A percentile compares a stretch with the other conserved stretches of the same genome.
Conservation (phyloP, 2,888 invertebrate genomes). For the Latrodectus hesperus region DNA sequence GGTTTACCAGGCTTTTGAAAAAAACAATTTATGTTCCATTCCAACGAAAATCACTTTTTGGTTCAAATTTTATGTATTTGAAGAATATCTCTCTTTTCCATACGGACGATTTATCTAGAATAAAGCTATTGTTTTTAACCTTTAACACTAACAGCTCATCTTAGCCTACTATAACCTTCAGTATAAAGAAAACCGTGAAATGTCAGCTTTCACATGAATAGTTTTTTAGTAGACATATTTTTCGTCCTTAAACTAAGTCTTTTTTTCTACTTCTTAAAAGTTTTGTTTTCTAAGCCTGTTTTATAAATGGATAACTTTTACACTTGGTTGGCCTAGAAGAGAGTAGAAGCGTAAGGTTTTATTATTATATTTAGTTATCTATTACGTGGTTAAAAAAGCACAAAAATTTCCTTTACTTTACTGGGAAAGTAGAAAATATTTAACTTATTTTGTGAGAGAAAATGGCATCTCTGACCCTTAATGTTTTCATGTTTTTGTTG, state of each 20-base stretch:
- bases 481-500: too few relatives aligned
- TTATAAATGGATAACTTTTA: constrained; percentile 36
- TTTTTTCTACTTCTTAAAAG: constrained; percentile 6
- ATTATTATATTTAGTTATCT: too few relatives aligned
- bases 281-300: constrained; percentile 2
- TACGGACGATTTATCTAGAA: constrained; percentile 29
- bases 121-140: constrained; percentile 16
- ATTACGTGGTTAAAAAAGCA: too few relatives aligned
- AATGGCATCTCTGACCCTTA: too few relatives aligned
- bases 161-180: constrained; percentile 3
- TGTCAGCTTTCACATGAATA: constrained; percentile 26
- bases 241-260: constrained; percentile 4
- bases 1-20: too few relatives aligned
- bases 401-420: too few relatives aligned
- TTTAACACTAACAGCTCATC: constrained; percentile 18
- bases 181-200: constrained; percentile 20
- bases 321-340: not conserved
- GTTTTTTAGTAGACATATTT: constrained; percentile 24
- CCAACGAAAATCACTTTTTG: too few relatives aligned
- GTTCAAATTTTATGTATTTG: not conserved
- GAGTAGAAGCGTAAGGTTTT: too few relatives aligned
- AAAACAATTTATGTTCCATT: too few relatives aligned
- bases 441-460: too few relatives aligned
- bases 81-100: not conserved
- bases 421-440: too few relatives aligned